Evolutionary conservation across 2,888 invertebrate species (phyloP).

Genomic region (Zaprionus bogoriensis): DNA sequence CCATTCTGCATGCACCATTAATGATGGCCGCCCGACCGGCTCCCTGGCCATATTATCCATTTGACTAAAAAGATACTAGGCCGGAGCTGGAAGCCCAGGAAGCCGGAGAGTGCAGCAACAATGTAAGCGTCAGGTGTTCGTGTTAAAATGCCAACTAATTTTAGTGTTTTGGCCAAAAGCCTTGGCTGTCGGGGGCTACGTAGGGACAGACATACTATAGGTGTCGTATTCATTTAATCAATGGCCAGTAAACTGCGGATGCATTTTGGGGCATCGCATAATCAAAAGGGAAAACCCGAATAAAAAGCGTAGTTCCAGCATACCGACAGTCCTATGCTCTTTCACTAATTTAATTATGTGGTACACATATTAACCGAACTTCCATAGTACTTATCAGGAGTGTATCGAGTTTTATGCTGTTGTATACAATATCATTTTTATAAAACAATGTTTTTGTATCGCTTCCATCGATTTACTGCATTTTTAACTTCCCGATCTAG

Average conservation of each 20-base stretch:
- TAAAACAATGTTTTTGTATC: too few relatives aligned
- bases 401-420: too few relatives aligned
- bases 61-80: conserved; percentile 59
- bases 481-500: too few relatives aligned
- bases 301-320: too few relatives aligned
- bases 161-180: conserved; percentile 66
- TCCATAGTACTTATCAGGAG: too few relatives aligned
- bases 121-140: conserved; percentile 71
- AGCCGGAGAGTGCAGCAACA: conserved; percentile 22
- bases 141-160: conserved; percentile 79
- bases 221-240: conserved; percentile 9
- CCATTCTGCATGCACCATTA: conserved; percentile 64
- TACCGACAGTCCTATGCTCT: too few relatives aligned
- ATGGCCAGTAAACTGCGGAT: conserved; percentile 4
- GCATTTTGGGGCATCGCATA: conserved; percentile 43
- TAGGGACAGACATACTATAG: neutral
- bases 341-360: too few relatives aligned
- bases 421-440: too few relatives aligned
- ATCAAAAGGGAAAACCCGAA: too few relatives aligned
- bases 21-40: conserved; percentile 35
- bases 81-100: conserved; percentile 39
- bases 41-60: conserved; percentile 63
- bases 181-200: conserved; percentile 24
- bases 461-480: too few relatives aligned
- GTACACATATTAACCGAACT: too few relatives aligned